phyloP scores from a whole-genome alignment of 2,888 invertebrate species.

The Andrena hattorfiana region DNA sequence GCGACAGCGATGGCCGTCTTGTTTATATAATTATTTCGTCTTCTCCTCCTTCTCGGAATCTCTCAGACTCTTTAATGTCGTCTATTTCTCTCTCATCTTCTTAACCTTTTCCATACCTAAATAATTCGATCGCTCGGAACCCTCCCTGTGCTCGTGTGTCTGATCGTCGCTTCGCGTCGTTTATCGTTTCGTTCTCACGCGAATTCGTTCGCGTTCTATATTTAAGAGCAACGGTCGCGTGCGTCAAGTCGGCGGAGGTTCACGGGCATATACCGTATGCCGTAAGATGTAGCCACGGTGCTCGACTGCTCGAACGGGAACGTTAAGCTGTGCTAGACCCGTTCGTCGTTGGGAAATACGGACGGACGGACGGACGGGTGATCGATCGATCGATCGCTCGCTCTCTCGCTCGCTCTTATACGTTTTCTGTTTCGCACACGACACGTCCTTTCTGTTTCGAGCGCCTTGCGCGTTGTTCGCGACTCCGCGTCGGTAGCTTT shows the following conservation, averaged over 20 bases:
- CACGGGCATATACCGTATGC: conserved; percentile 1
- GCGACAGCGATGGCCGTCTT: neutral
- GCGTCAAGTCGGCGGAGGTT: conserved; percentile 22
- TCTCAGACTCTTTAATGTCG: too few relatives aligned
- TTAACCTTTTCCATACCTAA: too few relatives aligned
- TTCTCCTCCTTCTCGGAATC: neutral
- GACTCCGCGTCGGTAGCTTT: neutral
- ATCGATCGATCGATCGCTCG: too few relatives aligned
- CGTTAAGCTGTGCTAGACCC: neutral
- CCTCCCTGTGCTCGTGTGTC: neutral
- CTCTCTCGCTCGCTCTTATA: neutral
- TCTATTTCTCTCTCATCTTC: too few relatives aligned
- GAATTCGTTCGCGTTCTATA: conserved; percentile 27
- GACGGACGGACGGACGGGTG: too few relatives aligned
- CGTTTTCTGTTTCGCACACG: neutral
- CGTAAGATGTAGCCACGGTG: conserved; percentile 7
- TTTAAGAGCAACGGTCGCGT: conserved; percentile 23
- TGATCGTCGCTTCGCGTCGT: neutral
- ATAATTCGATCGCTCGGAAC: neutral
- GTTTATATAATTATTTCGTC: neutral
- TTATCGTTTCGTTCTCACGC: neutral
- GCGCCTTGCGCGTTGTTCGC: neutral
- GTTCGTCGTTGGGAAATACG: neutral
- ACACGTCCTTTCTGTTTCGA: neutral
- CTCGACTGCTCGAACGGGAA: neutral